phyloP scores from a whole-genome alignment of 2,888 invertebrate species.

The Chydorus sphaericus region DNA sequence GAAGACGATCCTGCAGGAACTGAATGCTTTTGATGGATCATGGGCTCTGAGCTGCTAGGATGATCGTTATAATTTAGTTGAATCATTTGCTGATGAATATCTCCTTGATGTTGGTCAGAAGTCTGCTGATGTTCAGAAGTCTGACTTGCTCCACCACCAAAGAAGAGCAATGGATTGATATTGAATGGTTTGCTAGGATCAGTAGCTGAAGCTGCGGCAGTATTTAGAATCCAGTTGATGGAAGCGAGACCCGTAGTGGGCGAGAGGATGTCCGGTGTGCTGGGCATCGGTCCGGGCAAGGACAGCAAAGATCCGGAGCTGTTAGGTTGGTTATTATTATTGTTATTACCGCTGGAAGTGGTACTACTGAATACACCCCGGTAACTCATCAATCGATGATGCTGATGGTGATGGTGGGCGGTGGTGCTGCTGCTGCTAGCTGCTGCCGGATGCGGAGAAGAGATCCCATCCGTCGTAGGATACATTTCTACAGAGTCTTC shows the following conservation, averaged over 20 bases:
- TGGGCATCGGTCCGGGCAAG: slow-evolving; percentile 18
- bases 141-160: slow-evolving; percentile 23
- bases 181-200: slow-evolving; percentile 24
- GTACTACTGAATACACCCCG: slow-evolving; percentile 56
- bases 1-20: slow-evolving; percentile 25
- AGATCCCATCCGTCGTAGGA: not conserved
- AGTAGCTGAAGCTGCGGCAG: slow-evolving; percentile 22
- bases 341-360: slow-evolving; percentile 23
- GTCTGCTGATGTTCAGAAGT: not conserved
- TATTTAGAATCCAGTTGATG: slow-evolving; percentile 15
- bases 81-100: slow-evolving; percentile 36
- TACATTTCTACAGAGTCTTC: not conserved
- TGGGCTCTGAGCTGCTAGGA: slow-evolving; percentile 16
- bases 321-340: not conserved
- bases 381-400: not conserved
- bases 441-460: slow-evolving; percentile 21
- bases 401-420: slow-evolving; percentile 30
- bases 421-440: slow-evolving; percentile 33
- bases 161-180: slow-evolving; percentile 44
- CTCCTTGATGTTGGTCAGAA: slow-evolving; percentile 20
- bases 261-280: slow-evolving; percentile 12
- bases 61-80: slow-evolving; percentile 16
- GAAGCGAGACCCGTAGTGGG: slow-evolving; percentile 14
- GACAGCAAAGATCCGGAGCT: not conserved
- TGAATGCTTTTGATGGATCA: slow-evolving; percentile 27